Percentiles rank a stretch among this genome's conserved stretches.
Conservation (phyloP, 92 coral and sea anemone species). For the Bergia puertoricense region DNA sequence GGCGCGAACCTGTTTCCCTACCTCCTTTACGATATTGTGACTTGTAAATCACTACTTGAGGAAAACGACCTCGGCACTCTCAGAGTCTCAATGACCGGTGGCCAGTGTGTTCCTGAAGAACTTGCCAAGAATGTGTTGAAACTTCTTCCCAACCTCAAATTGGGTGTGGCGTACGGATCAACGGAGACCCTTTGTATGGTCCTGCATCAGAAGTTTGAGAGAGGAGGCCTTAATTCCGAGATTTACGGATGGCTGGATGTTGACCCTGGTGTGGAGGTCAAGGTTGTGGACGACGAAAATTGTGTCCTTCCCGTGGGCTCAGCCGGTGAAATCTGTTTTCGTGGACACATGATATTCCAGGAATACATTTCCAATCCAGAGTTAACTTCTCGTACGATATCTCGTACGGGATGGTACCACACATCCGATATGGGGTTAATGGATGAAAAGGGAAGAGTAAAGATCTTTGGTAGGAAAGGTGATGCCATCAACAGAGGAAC, state of each 20-base stretch:
- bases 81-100: not conserved
- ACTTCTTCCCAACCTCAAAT: not conserved
- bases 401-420: conserved; percentile 48
- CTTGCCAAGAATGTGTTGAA: not conserved
- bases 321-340: conserved; percentile 44
- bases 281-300: conserved; percentile 32
- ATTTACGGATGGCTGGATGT: conserved; percentile 29
- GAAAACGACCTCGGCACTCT: conserved; percentile 16
- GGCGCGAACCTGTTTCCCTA: not conserved
- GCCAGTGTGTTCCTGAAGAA: conserved; percentile 27
- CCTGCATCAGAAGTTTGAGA: not conserved
- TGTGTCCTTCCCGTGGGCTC: conserved; percentile 38
- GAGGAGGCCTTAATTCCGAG: not conserved
- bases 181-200: not conserved
- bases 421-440: conserved; percentile 50
- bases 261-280: conserved; percentile 36
- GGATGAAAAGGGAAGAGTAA: conserved; percentile 39
- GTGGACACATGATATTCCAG: conserved; percentile 26
- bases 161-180: conserved; percentile 18
- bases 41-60: not conserved
- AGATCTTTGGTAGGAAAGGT: conserved; percentile 43
- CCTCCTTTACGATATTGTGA: conserved; percentile 14
- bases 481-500: conserved; percentile 49
- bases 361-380: conserved; percentile 42
- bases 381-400: conserved; percentile 23